A percentile compares a stretch with the other conserved stretches of the same genome.
Evolutionary conservation across 2,113 vertebrate genomes (phyloP).

Genomic region (Isichthys henryi): DNA sequence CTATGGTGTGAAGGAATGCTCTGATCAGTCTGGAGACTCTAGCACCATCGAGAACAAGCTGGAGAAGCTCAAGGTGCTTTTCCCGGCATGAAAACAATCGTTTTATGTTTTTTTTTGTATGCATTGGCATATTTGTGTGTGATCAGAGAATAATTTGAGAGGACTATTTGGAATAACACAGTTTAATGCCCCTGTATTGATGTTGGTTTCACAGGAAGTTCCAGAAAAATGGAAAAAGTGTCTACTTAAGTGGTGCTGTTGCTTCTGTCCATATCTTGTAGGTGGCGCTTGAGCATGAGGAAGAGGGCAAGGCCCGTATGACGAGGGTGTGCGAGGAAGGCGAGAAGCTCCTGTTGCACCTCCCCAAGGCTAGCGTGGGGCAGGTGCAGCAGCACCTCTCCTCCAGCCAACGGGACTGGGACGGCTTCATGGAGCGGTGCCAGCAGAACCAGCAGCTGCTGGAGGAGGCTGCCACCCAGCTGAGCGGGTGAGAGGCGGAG

Average conservation of each 20-base stretch:
- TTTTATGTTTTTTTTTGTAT: background rate
- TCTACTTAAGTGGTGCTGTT: background rate
- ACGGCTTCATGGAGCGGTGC: constrained; percentile 80
- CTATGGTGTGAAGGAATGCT: constrained; percentile 73
- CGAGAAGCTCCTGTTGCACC: constrained; percentile 74
- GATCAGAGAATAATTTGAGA: background rate
- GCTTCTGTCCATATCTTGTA: constrained; percentile 37
- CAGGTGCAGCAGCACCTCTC: constrained; percentile 81
- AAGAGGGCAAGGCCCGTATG: constrained; percentile 75
- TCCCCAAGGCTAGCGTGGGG: constrained; percentile 72
- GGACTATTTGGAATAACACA: background rate
- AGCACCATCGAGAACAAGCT: constrained; percentile 79
- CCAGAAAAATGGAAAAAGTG: background rate
- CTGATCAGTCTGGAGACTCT: constrained; percentile 79
- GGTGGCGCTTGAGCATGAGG: constrained; percentile 72
- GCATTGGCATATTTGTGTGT: background rate
- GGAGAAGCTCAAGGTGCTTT: constrained; percentile 76
- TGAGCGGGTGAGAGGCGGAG: constrained; percentile 52
- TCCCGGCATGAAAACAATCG: background rate
- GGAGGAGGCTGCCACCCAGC: constrained; percentile 72
- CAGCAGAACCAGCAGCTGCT: constrained; percentile 76
- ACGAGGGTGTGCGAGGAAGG: constrained; percentile 78
- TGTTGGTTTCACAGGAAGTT: background rate
- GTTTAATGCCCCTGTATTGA: background rate
- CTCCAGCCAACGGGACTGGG: constrained; percentile 80